Conservation (phyloP, 1,140 invertebrate species). For the Papilio dardanus region DNA sequence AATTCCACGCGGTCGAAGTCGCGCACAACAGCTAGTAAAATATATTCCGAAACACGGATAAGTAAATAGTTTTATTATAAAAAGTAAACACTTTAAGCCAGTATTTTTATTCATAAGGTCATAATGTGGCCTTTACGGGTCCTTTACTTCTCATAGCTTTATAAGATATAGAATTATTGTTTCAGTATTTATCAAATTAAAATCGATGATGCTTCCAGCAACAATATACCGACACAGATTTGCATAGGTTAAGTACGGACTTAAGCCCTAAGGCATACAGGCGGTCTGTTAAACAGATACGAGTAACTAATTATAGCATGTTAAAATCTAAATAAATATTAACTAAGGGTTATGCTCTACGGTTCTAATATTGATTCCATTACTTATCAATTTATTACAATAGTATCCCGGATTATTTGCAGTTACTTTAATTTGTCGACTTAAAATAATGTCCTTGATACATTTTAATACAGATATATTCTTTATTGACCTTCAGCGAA, state of each 20-base stretch:
- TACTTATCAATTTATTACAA: too few species aligned
- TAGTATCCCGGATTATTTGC: too few species aligned
- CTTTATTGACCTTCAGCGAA: constrained; percentile 18
- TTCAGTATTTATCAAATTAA: neutral
- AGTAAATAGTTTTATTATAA: too few species aligned
- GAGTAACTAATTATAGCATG: neutral
- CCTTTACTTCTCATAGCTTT: neutral
- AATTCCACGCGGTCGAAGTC: too few species aligned
- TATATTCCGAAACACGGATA: too few species aligned
- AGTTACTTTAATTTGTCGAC: neutral
- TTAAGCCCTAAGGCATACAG: neutral
- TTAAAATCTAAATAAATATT: neutral
- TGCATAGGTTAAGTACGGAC: neutral
- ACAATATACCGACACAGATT: neutral
- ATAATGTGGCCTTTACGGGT: neutral
- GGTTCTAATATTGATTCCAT: neutral
- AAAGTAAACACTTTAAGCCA: too few species aligned
- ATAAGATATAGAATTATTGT: neutral
- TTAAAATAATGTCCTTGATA: neutral
- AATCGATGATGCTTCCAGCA: neutral
- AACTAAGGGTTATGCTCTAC: neutral
- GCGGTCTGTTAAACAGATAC: neutral
- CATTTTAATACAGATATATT: neutral
- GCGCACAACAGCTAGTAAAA: too few species aligned
- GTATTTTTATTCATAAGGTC: too few species aligned